A percentile compares a stretch with the other conserved stretches of the same genome.
These are phyloP conservation scores for Camponotus pennsylvanicus DNA, from an alignment of 1,140 invertebrate genomes.

Conservation along the genomic window DNA sequence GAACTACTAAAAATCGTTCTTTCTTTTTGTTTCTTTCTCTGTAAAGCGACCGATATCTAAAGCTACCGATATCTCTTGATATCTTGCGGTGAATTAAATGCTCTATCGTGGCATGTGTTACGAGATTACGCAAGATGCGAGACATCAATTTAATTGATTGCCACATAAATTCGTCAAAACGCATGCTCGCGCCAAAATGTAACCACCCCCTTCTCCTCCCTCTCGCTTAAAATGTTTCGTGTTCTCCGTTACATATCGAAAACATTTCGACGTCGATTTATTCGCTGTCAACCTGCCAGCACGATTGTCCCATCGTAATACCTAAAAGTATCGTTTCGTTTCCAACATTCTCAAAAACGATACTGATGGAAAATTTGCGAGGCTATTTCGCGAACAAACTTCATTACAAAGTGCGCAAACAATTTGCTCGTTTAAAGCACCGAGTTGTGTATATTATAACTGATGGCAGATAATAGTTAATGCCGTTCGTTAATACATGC, in stretches of 20 bases:
- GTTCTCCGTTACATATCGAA: constrained; percentile 61
- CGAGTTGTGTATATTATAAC: constrained; percentile 7
- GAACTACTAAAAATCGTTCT: constrained; percentile 36
- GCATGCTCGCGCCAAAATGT: constrained; percentile 9
- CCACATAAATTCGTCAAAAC: constrained; percentile 59
- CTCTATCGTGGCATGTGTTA: constrained; percentile 10
- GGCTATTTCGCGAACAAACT: constrained; percentile 34
- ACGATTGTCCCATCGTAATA: constrained; percentile 53
- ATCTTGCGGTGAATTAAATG: constrained; percentile 13
- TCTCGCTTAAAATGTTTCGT: constrained; percentile 54
- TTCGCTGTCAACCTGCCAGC: constrained; percentile 62
- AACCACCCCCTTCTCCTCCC: not conserved
- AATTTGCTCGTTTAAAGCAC: constrained; percentile 42
- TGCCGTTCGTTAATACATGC: not conserved
- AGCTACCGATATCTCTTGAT: not conserved
- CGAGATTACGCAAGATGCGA: constrained; percentile 46
- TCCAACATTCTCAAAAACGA: constrained; percentile 13
- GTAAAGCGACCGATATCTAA: not conserved
- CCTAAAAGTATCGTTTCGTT: constrained; percentile 53
- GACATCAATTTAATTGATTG: constrained; percentile 55
- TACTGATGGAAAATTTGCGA: constrained; percentile 38
- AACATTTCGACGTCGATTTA: constrained; percentile 61
- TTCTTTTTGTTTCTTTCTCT: too few species aligned
- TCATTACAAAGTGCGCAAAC: constrained; percentile 41
- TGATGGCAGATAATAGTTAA: constrained; percentile 37